phyloP scores from a whole-genome alignment of 2,113 vertebrate genomes.

The Raja brachyura region DNA sequence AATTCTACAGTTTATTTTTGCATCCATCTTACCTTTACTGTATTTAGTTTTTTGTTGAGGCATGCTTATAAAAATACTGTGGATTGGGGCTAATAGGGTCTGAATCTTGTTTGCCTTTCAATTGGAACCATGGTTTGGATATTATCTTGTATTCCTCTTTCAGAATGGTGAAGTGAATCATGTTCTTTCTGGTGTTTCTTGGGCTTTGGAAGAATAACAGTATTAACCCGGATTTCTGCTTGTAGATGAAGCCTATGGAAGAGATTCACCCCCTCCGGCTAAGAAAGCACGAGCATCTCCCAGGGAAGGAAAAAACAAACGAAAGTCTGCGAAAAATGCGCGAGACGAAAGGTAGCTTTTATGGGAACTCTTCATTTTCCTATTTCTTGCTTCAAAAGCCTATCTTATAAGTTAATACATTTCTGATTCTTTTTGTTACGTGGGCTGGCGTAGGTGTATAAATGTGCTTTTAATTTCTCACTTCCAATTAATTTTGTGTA shows the following conservation, averaged over 20 bases:
- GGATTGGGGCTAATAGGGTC: neutral
- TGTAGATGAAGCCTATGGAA: slow-evolving; percentile 89
- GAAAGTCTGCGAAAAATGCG: slow-evolving; percentile 83
- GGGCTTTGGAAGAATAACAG: neutral
- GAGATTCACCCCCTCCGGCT: slow-evolving; percentile 72
- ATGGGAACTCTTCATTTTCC: neutral
- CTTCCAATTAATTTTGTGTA: neutral
- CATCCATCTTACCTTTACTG: neutral
- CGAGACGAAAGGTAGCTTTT: slow-evolving; percentile 84
- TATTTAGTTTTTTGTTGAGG: neutral
- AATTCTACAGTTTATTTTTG: neutral
- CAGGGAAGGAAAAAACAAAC: slow-evolving; percentile 89
- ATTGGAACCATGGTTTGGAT: neutral
- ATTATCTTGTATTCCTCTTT: neutral
- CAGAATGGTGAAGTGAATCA: neutral
- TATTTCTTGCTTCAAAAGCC: neutral
- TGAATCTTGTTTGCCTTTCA: neutral
- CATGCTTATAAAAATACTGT: neutral
- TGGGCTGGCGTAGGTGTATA: neutral
- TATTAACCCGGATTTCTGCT: slow-evolving; percentile 15
- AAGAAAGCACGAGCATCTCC: slow-evolving; percentile 89
- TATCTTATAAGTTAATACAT: neutral
- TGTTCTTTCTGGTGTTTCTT: neutral
- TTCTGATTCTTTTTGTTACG: neutral
- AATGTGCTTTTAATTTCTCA: neutral